Conservation (phyloP, 2,888 invertebrate genomes). For the Melinaea marsaeus region DNA sequence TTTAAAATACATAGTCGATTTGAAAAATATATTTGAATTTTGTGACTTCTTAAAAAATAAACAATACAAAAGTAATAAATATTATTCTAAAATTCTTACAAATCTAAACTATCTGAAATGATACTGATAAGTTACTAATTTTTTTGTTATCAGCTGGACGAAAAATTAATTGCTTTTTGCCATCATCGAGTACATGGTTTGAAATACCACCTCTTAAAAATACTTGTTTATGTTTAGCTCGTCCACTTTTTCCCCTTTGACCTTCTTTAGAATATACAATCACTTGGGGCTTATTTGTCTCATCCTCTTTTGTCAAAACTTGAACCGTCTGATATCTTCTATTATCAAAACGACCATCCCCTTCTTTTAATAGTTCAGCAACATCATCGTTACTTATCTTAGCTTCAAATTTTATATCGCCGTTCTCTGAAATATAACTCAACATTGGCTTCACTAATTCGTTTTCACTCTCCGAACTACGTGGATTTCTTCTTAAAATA, state of each 20-base stretch:
- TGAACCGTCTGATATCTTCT: conserved; percentile 30
- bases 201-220: conserved; percentile 32
- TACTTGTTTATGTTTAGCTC: conserved; percentile 24
- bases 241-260: conserved; percentile 20
- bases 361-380: conserved; percentile 26
- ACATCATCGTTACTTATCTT: conserved; percentile 49
- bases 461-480: conserved; percentile 28
- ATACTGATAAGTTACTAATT: conserved; percentile 56
- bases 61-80: conserved; percentile 20
- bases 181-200: conserved; percentile 37
- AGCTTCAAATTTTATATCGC: conserved; percentile 47
- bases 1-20: background rate
- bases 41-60: conserved; percentile 6
- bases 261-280: conserved; percentile 37
- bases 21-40: background rate
- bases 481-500: conserved; percentile 23
- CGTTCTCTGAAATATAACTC: conserved; percentile 38
- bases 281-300: conserved; percentile 28
- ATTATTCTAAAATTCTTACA: conserved; percentile 8
- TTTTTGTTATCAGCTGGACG: conserved; percentile 46
- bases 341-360: background rate
- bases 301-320: conserved; percentile 35
- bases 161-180: conserved; percentile 53
- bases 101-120: conserved; percentile 47
- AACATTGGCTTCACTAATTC: conserved; percentile 38